These are phyloP conservation scores for Pampus argenteus DNA, from an alignment of 2,797 vertebrate species.

Conservation along the genomic window DNA sequence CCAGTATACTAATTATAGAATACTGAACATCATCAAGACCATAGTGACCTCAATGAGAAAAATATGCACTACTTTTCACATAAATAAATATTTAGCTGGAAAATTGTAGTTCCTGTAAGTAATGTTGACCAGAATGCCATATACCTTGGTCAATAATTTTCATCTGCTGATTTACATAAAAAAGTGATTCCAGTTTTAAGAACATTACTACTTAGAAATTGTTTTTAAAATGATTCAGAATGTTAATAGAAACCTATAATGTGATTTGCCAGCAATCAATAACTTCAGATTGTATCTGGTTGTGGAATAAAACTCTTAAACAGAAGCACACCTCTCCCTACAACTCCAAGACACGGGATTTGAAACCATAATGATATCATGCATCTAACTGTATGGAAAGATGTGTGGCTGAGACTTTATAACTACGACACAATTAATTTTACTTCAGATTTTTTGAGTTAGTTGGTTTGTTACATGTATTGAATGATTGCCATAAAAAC, in stretches of 20 bases:
- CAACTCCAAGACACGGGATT: not conserved
- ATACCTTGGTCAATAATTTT: conserved; percentile 17
- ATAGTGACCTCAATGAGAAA: conserved; percentile 8
- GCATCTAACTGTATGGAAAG: not conserved
- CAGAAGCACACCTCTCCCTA: not conserved
- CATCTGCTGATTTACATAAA: conserved; percentile 5
- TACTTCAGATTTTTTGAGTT: conserved; percentile 1
- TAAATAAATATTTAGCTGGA: not conserved
- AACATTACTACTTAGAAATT: not conserved
- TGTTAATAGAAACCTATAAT: conserved; percentile 32
- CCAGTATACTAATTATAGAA: conserved; percentile 31
- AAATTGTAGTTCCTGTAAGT: not conserved
- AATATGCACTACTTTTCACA: not conserved
- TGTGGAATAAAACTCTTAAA: conserved; percentile 5
- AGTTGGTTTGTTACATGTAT: conserved; percentile 16
- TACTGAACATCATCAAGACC: conserved; percentile 3
- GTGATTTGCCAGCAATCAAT: conserved; percentile 26
- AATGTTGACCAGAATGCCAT: not conserved
- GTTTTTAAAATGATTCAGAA: conserved; percentile 1
- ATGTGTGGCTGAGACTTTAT: conserved; percentile 1
- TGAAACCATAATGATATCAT: not conserved
- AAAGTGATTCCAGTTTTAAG: conserved; percentile 6
- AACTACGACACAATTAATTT: conserved; percentile 12
- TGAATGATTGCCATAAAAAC: conserved; percentile 18
- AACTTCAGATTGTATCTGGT: conserved; percentile 24